Percentiles rank a stretch among this genome's conserved stretches.
phyloP scores from a whole-genome alignment of 2,888 invertebrate species.

The Pollenia griseotomentosa region DNA sequence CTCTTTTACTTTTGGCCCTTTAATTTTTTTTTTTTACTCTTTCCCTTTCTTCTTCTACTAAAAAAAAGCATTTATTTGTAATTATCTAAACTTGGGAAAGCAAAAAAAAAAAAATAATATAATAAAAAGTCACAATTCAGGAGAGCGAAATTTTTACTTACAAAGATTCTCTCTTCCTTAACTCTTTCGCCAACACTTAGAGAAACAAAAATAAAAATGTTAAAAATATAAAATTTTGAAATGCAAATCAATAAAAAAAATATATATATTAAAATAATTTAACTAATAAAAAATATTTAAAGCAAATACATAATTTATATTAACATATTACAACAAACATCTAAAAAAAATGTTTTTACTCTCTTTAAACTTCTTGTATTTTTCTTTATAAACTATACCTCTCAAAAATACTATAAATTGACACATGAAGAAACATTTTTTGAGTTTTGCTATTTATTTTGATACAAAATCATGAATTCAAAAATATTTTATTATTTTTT shows the following conservation, averaged over 20 bases:
- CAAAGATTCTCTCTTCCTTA: too few relatives aligned
- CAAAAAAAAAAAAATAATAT: not conserved
- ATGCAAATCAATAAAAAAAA: slow-evolving; percentile 15
- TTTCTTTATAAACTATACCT: too few relatives aligned
- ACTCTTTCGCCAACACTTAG: slow-evolving; percentile 10
- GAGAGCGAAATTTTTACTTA: not conserved
- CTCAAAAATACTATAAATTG: too few relatives aligned
- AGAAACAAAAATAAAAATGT: slow-evolving; percentile 30
- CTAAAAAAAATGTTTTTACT: slow-evolving; percentile 33
- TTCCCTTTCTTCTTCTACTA: slow-evolving; percentile 1
- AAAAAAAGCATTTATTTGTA: slow-evolving; percentile 62
- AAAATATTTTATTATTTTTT: too few relatives aligned
- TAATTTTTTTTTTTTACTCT: not conserved
- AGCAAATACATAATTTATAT: slow-evolving; percentile 11
- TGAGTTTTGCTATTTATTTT: too few relatives aligned
- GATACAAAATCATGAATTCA: too few relatives aligned
- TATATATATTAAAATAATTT: slow-evolving; percentile 32
- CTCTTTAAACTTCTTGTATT: slow-evolving; percentile 14
- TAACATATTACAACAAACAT: slow-evolving; percentile 3
- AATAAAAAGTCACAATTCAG: not conserved
- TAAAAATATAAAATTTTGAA: slow-evolving; percentile 43
- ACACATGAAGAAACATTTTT: too few relatives aligned
- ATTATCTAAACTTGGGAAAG: slow-evolving; percentile 7
- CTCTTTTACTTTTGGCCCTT: not conserved
- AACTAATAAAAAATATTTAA: slow-evolving; percentile 41